A percentile compares a stretch with the other conserved stretches of the same genome.
Conservation (phyloP, 64 coral and sea anemone species). For the Stylophora pistillata region DNA sequence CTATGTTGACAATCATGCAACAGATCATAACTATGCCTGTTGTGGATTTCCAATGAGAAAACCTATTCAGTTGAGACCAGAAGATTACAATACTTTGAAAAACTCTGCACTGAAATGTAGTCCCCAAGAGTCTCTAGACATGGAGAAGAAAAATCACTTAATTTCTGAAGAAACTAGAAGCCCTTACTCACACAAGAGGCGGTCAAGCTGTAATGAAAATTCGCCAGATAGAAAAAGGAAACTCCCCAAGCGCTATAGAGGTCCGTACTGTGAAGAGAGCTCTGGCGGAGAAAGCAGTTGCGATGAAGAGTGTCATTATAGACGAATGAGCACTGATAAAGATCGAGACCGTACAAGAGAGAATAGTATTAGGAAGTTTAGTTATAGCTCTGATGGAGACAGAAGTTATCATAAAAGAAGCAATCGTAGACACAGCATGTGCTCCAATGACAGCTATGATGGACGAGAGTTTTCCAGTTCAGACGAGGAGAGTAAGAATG, state of each 20-base stretch:
- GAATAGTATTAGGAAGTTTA: background rate
- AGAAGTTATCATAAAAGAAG: background rate
- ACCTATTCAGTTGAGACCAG: background rate
- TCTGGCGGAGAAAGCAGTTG: background rate
- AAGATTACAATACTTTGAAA: background rate
- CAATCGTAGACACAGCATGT: slow-evolving; percentile 14
- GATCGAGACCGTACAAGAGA: background rate
- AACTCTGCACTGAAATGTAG: background rate
- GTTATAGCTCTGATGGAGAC: slow-evolving; percentile 33
- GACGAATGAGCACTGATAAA: background rate
- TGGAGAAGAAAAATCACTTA: background rate
- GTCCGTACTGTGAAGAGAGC: slow-evolving; percentile 32
- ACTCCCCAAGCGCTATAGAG: slow-evolving; percentile 42
- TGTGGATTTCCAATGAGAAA: slow-evolving; percentile 29
- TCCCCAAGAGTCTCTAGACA: background rate
- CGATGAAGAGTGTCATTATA: slow-evolving; percentile 24
- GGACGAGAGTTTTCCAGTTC: slow-evolving; percentile 40
- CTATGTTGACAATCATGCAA: slow-evolving; percentile 36
- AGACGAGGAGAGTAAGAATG: slow-evolving; percentile 35
- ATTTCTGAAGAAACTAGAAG: background rate
- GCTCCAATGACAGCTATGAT: slow-evolving; percentile 28
- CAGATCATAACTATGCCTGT: slow-evolving; percentile 37
- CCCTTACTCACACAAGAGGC: background rate
- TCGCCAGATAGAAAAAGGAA: background rate
- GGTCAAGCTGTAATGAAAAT: background rate